Conservation (phyloP, 2,113 vertebrate species). For the Coryphaenoides rupestris region DNA sequence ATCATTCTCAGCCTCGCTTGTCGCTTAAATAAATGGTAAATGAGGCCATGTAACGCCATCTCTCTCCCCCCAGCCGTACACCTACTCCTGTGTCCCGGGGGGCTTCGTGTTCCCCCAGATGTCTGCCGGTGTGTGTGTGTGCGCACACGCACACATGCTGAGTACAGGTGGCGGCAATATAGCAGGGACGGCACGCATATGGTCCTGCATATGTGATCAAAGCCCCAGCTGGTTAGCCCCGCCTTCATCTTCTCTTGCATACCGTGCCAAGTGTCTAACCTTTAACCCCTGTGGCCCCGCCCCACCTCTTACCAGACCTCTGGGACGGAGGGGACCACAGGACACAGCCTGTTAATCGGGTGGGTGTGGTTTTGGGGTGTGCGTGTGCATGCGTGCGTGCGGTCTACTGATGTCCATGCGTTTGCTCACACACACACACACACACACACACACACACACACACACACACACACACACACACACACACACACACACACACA, state of each 20-base stretch:
- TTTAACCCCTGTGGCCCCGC: conserved; percentile 19
- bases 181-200: conserved; percentile 3
- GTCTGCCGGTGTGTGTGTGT: conserved; percentile 86
- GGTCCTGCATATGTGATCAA: conserved; percentile 17
- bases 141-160: conserved; percentile 2
- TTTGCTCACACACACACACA: neutral
- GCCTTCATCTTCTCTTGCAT: conserved; percentile 5
- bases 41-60: neutral
- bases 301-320: conserved; percentile 20
- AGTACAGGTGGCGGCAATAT: neutral
- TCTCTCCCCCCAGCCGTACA: conserved; percentile 74
- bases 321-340: conserved; percentile 67
- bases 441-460: neutral
- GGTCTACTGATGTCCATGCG: neutral
- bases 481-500: neutral
- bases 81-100: conserved; percentile 75
- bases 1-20: no score
- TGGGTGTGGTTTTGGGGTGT: conserved; percentile 22
- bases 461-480: neutral
- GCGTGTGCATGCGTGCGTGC: neutral
- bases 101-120: conserved; percentile 77
- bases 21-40: no score
- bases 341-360: conserved; percentile 65
- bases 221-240: conserved; percentile 14
- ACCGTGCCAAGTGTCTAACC: conserved; percentile 29